A percentile compares a stretch with the other conserved stretches of the same genome.
These are phyloP conservation scores for Drosophila percnosoma DNA, from an alignment of 2,888 invertebrate species.

Conservation along the genomic window DNA sequence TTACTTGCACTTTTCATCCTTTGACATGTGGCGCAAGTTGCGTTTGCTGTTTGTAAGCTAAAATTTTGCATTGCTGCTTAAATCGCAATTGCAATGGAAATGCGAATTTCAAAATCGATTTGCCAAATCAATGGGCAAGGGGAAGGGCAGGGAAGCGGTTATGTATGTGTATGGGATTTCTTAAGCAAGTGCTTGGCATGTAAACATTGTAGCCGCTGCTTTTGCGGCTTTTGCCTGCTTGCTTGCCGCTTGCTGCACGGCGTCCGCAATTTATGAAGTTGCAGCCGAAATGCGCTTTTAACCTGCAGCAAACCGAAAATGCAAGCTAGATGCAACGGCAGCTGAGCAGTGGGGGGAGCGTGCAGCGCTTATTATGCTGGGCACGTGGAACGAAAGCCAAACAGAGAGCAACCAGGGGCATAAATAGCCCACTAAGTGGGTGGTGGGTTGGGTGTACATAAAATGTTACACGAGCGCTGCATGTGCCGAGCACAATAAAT, in stretches of 20 bases:
- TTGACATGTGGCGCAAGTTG: constrained; percentile 48
- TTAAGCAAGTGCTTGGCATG: constrained; percentile 73
- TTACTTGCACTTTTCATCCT: constrained; percentile 23
- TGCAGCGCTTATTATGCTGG: constrained; percentile 66
- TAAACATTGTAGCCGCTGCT: constrained; percentile 61
- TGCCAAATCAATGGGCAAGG: neutral
- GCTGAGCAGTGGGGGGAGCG: constrained; percentile 26
- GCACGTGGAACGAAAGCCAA: constrained; percentile 73
- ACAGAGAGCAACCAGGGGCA: constrained; percentile 52
- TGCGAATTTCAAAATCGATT: constrained; percentile 6
- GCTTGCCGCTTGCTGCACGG: constrained; percentile 9
- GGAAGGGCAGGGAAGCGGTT: neutral
- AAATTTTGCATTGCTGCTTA: constrained; percentile 50
- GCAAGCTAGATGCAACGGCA: constrained; percentile 24
- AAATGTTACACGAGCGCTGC: constrained; percentile 67
- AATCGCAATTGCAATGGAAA: constrained; percentile 30
- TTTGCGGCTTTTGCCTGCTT: constrained; percentile 38
- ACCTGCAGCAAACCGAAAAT: constrained; percentile 64
- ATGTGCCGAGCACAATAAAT: constrained; percentile 76
- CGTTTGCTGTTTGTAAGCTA: constrained; percentile 32
- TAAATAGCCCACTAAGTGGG: constrained; percentile 56
- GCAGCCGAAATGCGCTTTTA: constrained; percentile 77
- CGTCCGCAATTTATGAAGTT: constrained; percentile 74
- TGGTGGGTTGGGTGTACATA: constrained; percentile 46
- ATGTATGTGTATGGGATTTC: neutral